Evolutionary conservation across 2,797 vertebrate genomes (phyloP).

Genomic region (Periophthalmus magnuspinnatus): DNA sequence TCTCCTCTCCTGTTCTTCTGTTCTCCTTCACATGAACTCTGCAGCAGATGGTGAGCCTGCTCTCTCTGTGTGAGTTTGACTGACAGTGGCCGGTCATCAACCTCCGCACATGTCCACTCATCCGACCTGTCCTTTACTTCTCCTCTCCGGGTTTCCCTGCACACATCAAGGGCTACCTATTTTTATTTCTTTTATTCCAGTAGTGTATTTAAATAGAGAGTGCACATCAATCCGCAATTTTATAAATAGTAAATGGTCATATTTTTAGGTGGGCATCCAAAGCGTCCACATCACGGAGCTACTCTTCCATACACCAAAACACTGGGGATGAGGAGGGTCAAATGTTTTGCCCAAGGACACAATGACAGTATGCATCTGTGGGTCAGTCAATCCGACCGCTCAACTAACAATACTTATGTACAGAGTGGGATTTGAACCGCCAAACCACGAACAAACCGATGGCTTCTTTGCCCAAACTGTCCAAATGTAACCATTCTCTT

Average conservation of each 20-base stretch:
- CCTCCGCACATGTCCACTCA: constrained; percentile 87
- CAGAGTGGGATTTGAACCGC: too few relatives aligned
- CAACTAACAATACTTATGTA: too few relatives aligned
- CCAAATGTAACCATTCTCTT: not conserved
- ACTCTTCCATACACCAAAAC: too few relatives aligned
- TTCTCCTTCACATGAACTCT: constrained; percentile 87
- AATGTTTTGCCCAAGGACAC: too few relatives aligned
- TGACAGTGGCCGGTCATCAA: constrained; percentile 92
- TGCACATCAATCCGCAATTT: not conserved
- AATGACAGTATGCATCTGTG: too few relatives aligned
- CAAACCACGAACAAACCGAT: too few relatives aligned
- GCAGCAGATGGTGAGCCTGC: constrained; percentile 93
- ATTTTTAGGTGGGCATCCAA: too few relatives aligned
- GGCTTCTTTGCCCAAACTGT: not conserved
- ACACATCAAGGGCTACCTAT: constrained; percentile 32
- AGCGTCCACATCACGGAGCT: too few relatives aligned
- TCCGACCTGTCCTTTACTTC: constrained; percentile 79
- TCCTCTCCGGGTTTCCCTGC: constrained; percentile 62
- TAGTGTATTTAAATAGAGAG: not conserved
- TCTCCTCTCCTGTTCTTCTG: constrained; percentile 55
- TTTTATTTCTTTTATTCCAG: not conserved
- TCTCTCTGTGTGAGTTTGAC: constrained; percentile 92
- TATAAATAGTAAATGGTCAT: not conserved
- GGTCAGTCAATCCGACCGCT: too few relatives aligned
- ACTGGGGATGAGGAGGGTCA: too few relatives aligned